A percentile compares a stretch with the other conserved stretches of the same genome.
Evolutionary conservation across 1,140 invertebrate genomes (phyloP).

Genomic region (Acromyrmex heyeri): DNA sequence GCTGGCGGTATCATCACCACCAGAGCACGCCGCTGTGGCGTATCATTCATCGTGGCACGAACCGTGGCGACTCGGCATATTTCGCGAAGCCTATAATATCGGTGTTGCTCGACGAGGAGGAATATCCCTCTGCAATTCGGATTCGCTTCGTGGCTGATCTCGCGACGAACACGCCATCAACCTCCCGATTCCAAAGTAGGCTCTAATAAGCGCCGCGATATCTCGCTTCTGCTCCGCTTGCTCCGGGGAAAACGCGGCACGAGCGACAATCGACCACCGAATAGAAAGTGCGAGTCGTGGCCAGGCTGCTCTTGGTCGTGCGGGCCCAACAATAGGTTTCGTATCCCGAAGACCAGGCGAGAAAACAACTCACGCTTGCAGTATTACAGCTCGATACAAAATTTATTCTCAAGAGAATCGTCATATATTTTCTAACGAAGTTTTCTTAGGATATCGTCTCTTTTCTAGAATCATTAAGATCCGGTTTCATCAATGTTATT

Average conservation of each 20-base stretch:
- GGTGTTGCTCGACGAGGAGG: conserved; percentile 48
- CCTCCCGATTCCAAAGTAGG: conserved; percentile 55
- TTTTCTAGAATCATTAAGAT: not conserved
- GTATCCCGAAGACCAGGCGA: conserved; percentile 43
- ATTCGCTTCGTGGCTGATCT: conserved; percentile 64
- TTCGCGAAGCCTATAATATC: conserved; percentile 71
- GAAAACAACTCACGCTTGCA: conserved; percentile 28
- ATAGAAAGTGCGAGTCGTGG: conserved; percentile 69
- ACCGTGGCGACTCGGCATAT: conserved; percentile 50
- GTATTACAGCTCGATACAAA: conserved; percentile 1
- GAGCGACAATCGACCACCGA: conserved; percentile 55
- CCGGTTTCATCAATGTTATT: no score
- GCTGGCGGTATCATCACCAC: conserved; percentile 56
- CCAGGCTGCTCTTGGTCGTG: conserved; percentile 34
- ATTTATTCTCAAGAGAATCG: not conserved
- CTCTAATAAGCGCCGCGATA: conserved; percentile 46
- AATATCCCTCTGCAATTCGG: conserved; percentile 49
- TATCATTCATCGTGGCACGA: conserved; percentile 66
- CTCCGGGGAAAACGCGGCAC: conserved; percentile 60
- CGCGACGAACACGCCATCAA: conserved; percentile 43
- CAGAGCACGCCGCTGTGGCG: conserved; percentile 41
- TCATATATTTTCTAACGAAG: not conserved
- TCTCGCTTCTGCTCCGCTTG: conserved; percentile 57
- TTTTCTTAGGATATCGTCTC: not conserved
- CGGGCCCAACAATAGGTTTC: conserved; percentile 56